Conservation (phyloP, 2,113 vertebrate species). For the Dicentrarchus labrax region DNA sequence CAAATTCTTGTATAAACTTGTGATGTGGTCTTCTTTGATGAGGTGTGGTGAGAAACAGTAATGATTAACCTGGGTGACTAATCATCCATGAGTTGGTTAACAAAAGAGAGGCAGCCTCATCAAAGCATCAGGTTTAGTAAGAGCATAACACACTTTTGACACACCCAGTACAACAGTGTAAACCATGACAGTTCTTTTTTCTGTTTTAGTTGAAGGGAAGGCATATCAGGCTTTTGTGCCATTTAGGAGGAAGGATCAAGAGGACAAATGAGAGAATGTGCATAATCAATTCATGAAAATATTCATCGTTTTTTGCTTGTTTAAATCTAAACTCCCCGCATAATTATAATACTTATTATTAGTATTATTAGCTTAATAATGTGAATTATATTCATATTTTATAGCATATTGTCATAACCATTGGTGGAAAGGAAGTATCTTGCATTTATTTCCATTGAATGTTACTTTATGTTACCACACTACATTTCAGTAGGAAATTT, state of each 20-base stretch:
- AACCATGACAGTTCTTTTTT: background rate
- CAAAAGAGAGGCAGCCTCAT: conserved; percentile 42
- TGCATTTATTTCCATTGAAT: background rate
- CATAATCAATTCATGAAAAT: background rate
- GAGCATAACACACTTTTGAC: conserved; percentile 20
- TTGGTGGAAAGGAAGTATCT: no score
- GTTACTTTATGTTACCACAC: background rate
- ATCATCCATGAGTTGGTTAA: conserved; percentile 21
- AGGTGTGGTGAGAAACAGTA: conserved; percentile 53
- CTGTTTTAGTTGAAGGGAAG: conserved; percentile 8
- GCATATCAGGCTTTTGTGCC: background rate
- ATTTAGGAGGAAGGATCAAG: background rate
- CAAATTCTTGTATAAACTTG: conserved; percentile 67
- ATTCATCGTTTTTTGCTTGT: background rate
- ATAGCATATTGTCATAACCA: background rate
- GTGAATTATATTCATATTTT: background rate
- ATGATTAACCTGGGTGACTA: conserved; percentile 73
- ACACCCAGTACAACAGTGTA: conserved; percentile 16
- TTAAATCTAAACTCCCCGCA: background rate
- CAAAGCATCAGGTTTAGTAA: conserved; percentile 39
- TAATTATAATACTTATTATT: background rate
- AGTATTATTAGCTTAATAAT: background rate
- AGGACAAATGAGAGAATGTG: background rate
- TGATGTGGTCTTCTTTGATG: conserved; percentile 28
- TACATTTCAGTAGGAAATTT: background rate